A percentile compares a stretch with the other conserved stretches of the same genome.
Evolutionary conservation across 2,113 vertebrate species (phyloP).

Genomic region (Eulemur rufifrons): DNA sequence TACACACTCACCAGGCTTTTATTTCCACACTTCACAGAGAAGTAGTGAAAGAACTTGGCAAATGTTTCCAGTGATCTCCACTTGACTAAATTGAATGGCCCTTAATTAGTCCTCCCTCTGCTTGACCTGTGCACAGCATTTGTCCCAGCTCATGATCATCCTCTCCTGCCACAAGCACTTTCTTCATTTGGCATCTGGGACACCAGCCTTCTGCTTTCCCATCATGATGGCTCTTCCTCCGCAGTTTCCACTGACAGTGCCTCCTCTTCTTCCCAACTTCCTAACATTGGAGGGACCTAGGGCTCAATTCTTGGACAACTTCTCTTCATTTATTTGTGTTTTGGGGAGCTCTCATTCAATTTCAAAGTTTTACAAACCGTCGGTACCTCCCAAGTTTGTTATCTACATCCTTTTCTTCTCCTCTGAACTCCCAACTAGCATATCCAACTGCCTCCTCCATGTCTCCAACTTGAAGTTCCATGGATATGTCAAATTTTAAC

Average conservation of each 20-base stretch:
- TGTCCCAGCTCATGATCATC: background rate
- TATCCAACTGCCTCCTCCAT: background rate
- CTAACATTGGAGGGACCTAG: background rate
- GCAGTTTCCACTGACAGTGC: background rate
- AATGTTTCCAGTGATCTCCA: background rate
- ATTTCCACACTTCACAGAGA: background rate
- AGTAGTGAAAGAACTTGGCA: background rate
- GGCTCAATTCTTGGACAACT: background rate
- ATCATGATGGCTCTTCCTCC: background rate
- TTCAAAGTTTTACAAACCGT: background rate
- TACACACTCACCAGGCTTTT: background rate
- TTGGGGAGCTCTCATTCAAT: background rate
- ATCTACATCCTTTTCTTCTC: background rate
- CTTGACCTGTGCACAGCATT: background rate
- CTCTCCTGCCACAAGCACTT: background rate
- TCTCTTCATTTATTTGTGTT: background rate
- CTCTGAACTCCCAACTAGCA: background rate
- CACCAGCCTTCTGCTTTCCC: background rate
- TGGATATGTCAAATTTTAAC: background rate
- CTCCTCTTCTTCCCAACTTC: background rate
- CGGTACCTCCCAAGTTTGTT: background rate
- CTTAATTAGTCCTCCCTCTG: background rate
- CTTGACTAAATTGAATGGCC: background rate
- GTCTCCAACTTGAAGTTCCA: background rate
- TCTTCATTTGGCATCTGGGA: background rate